phyloP scores from a whole-genome alignment of 2,113 vertebrate genomes.

The Macaca nemestrina region DNA sequence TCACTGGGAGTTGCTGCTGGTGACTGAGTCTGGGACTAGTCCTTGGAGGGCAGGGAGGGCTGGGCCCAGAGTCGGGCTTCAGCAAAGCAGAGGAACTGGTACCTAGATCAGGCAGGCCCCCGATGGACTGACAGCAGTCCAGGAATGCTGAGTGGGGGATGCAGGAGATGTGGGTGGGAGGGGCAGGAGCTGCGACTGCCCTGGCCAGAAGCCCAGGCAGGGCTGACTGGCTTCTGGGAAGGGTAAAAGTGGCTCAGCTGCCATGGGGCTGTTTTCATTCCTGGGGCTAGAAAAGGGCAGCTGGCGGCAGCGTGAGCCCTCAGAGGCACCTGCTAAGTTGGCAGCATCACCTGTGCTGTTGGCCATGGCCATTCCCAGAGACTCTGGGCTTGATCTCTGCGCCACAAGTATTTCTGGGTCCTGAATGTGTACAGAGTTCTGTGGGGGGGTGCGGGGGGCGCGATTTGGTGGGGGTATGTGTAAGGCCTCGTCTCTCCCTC shows the following conservation, averaged over 20 bases:
- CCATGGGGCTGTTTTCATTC: background rate
- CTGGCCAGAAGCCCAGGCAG: background rate
- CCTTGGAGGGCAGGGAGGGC: background rate
- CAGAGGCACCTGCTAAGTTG: conserved; percentile 13
- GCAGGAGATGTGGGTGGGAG: rapidly evolving
- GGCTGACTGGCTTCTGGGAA: background rate
- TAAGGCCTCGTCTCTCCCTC: background rate
- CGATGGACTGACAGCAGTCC: rapidly evolving
- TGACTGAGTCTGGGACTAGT: too few relatives aligned
- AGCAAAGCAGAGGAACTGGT: background rate
- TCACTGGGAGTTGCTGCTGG: background rate
- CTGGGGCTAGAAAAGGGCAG: background rate
- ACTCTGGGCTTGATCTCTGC: background rate
- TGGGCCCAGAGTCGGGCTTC: background rate
- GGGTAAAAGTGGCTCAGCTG: background rate
- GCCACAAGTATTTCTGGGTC: background rate
- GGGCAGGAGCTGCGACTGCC: background rate
- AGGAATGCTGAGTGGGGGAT: background rate
- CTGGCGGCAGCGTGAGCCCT: background rate
- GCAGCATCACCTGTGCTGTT: background rate
- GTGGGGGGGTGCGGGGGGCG: background rate
- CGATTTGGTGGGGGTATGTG: background rate
- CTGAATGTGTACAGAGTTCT: background rate
- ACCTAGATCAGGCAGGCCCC: background rate
- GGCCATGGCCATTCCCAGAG: background rate